phyloP scores from a whole-genome alignment of 2,888 invertebrate species.

The Amblyjoppa fuscipennis region DNA sequence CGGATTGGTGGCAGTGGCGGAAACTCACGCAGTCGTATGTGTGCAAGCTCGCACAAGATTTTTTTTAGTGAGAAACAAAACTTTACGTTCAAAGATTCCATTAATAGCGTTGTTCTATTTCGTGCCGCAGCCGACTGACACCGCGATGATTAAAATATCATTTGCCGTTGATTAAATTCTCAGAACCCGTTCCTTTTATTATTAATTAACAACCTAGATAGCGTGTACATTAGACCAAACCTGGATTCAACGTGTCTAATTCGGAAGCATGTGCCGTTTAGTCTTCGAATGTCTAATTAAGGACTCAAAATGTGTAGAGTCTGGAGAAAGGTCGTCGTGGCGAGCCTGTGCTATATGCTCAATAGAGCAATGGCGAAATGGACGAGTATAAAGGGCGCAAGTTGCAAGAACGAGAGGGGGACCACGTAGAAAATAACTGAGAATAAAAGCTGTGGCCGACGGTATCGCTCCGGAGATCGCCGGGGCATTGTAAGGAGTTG shows the following conservation, averaged over 20 bases:
- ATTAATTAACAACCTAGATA: neutral
- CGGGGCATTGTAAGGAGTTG: constrained; percentile 77
- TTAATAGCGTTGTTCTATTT: too few species aligned
- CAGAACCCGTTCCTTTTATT: too few species aligned
- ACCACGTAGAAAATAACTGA: constrained; percentile 52
- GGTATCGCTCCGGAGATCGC: constrained; percentile 77
- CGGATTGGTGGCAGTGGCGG: neutral
- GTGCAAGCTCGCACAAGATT: too few species aligned
- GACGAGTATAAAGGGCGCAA: constrained; percentile 51
- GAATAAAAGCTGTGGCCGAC: constrained; percentile 59
- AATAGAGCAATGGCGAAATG: constrained; percentile 21
- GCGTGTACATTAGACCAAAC: neutral
- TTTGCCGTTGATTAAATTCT: too few species aligned
- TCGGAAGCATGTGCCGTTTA: constrained; percentile 53
- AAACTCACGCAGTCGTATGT: too few species aligned
- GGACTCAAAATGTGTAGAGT: constrained; percentile 64
- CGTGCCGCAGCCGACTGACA: too few species aligned
- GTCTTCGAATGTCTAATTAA: constrained; percentile 73
- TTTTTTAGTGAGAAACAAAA: neutral
- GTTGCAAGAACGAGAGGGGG: constrained; percentile 51
- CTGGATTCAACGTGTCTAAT: too few species aligned
- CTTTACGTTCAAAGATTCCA: too few species aligned
- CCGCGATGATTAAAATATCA: too few species aligned
- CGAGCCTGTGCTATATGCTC: neutral
- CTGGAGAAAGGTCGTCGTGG: constrained; percentile 49